A percentile compares a stretch with the other conserved stretches of the same genome.
Evolutionary conservation across 2,113 vertebrate species (phyloP).

Genomic region (Actenoides hombroni): DNA sequence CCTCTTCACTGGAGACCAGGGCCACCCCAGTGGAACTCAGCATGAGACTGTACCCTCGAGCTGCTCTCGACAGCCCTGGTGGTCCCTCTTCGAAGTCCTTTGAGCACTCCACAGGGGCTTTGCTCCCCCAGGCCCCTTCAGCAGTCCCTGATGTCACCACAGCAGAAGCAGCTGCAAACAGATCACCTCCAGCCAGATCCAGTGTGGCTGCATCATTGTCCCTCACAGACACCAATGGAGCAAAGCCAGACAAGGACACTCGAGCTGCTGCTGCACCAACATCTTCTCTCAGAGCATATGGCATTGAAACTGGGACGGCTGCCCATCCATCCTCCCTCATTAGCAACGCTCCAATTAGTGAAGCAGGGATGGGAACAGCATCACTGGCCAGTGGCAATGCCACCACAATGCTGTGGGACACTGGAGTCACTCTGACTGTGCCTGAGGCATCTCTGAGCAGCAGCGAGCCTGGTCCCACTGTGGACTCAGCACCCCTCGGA

Average conservation of each 20-base stretch:
- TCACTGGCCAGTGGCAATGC: neutral
- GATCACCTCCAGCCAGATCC: neutral
- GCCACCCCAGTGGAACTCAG: neutral
- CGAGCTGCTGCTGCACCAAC: neutral
- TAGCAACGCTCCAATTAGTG: neutral
- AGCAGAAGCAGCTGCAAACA: accelerated
- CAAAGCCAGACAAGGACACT: neutral
- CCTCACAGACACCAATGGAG: accelerated
- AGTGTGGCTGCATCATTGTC: neutral
- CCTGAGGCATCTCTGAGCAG: neutral
- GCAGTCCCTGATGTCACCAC: neutral
- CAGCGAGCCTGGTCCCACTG: neutral
- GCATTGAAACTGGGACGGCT: neutral
- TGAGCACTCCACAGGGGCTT: accelerated
- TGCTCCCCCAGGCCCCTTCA: neutral
- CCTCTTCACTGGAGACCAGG: accelerated
- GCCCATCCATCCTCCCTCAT: neutral
- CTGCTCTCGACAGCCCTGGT: accelerated
- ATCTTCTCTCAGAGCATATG: accelerated
- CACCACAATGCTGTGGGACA: neutral
- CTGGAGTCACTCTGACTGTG: accelerated
- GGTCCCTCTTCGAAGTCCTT: neutral
- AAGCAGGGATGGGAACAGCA: neutral
- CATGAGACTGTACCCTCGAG: accelerated
- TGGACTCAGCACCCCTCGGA: accelerated